A percentile compares a stretch with the other conserved stretches of the same genome.
Evolutionary conservation across 2,113 vertebrate genomes (phyloP).

Genomic region (Nannobrachium achirus): DNA sequence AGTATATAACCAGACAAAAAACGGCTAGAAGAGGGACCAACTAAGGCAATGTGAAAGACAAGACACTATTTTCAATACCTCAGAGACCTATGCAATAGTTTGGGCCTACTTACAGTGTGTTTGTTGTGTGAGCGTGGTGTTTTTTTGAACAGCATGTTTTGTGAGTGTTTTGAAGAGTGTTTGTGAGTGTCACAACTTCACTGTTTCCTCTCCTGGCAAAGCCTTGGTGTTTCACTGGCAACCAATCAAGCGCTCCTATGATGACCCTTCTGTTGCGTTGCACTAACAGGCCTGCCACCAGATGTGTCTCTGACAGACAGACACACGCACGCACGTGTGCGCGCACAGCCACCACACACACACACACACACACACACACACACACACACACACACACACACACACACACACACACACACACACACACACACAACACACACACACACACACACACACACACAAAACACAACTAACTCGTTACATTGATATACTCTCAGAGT

Average conservation of each 20-base stretch:
- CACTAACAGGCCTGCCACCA: slow-evolving; percentile 79
- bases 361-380: slow-evolving; percentile 17
- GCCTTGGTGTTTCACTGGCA: slow-evolving; percentile 69
- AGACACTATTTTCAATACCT: slow-evolving; percentile 51
- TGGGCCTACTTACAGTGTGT: slow-evolving; percentile 40
- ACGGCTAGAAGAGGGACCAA: slow-evolving; percentile 20
- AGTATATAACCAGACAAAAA: slow-evolving; percentile 21
- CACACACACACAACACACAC: slow-evolving; percentile 26
- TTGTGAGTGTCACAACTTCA: slow-evolving; percentile 65
- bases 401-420: slow-evolving; percentile 22
- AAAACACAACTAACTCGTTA: not conserved
- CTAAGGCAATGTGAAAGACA: slow-evolving; percentile 50
- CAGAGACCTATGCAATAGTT: slow-evolving; percentile 47
- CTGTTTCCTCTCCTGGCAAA: slow-evolving; percentile 71
- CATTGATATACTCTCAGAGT: too few species aligned
- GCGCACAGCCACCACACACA: slow-evolving; percentile 21
- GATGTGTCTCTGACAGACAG: slow-evolving; percentile 76
- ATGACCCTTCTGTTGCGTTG: slow-evolving; percentile 78
- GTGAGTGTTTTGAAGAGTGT: not conserved
- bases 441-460: slow-evolving; percentile 22
- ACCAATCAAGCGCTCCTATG: slow-evolving; percentile 77
- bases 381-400: slow-evolving; percentile 24
- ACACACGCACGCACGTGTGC: slow-evolving; percentile 19
- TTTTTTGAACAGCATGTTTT: not conserved
- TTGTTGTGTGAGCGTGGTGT: slow-evolving; percentile 33